Evolutionary conservation across 2,113 vertebrate species (phyloP).

Genomic region (Epinephelus fuscoguttatus): DNA sequence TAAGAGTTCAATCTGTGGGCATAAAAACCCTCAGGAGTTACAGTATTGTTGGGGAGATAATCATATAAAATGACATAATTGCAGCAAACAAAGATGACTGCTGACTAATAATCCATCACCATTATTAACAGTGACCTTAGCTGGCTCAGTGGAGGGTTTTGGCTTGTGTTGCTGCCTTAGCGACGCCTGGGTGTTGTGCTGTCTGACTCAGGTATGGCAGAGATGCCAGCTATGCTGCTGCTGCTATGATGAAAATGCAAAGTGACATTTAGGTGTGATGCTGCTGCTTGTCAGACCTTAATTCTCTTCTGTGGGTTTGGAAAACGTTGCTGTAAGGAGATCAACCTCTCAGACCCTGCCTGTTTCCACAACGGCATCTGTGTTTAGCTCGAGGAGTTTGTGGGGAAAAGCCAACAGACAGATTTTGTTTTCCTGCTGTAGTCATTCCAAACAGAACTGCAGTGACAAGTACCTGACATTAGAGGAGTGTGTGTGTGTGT

Average conservation of each 20-base stretch:
- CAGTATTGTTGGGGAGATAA: background rate
- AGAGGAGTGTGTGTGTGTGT: background rate
- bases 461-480: background rate
- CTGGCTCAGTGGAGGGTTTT: background rate
- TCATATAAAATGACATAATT: background rate
- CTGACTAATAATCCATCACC: background rate
- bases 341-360: background rate
- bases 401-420: background rate
- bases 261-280: slow-evolving; percentile 7
- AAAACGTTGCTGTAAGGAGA: background rate
- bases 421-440: background rate
- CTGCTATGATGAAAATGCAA: slow-evolving; percentile 36
- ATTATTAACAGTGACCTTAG: background rate
- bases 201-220: slow-evolving; percentile 20
- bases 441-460: background rate
- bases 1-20: background rate
- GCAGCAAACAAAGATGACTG: background rate
- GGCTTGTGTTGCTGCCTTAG: background rate
- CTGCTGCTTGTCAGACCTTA: background rate
- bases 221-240: slow-evolving; percentile 38
- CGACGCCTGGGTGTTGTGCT: background rate
- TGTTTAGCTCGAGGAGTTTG: slow-evolving; percentile 13
- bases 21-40: too few relatives aligned
- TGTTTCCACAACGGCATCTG: background rate
- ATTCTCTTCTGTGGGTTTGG: background rate